These are phyloP conservation scores for Cryptocephalus primarius DNA, from an alignment of 2,888 invertebrate genomes.

Conservation along the genomic window DNA sequence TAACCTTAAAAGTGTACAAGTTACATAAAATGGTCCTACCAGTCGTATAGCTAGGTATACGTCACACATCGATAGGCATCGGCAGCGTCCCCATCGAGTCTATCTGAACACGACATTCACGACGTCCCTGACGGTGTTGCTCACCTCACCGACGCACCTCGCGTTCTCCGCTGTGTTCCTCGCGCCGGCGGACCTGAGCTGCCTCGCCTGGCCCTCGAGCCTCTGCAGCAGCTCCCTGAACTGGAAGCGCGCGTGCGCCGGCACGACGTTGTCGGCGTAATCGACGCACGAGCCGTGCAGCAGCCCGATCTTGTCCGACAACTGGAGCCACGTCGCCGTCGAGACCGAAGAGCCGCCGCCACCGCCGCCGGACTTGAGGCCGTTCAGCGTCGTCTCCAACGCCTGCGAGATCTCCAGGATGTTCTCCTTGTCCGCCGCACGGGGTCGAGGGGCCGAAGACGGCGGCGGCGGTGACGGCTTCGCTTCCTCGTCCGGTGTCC, in stretches of 20 bases:
- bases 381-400: slow-evolving; percentile 53
- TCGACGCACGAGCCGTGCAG: slow-evolving; percentile 74
- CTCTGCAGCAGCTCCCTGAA: slow-evolving; percentile 65
- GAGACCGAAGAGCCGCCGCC: slow-evolving; percentile 38
- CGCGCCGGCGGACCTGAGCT: slow-evolving; percentile 56
- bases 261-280: slow-evolving; percentile 69
- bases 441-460: slow-evolving; percentile 31
- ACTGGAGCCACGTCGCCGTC: slow-evolving; percentile 64
- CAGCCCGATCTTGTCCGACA: slow-evolving; percentile 70
- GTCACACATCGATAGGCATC: slow-evolving; percentile 9
- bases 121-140: slow-evolving; percentile 60
- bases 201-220: slow-evolving; percentile 57
- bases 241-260: slow-evolving; percentile 81
- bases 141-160: slow-evolving; percentile 59
- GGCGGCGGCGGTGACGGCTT: slow-evolving; percentile 36
- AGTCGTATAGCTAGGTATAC: slow-evolving; percentile 22
- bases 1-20: slow-evolving; percentile 23
- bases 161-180: slow-evolving; percentile 59
- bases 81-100: no score
- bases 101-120: slow-evolving; percentile 54
- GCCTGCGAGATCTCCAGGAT: slow-evolving; percentile 56
- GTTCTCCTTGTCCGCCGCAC: slow-evolving; percentile 35
- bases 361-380: slow-evolving; percentile 36
- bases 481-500: slow-evolving; percentile 32
- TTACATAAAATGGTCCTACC: slow-evolving; percentile 26